These are phyloP conservation scores for Perognathus longimembris DNA, from an alignment of 2,113 vertebrate genomes.

Conservation along the genomic window DNA sequence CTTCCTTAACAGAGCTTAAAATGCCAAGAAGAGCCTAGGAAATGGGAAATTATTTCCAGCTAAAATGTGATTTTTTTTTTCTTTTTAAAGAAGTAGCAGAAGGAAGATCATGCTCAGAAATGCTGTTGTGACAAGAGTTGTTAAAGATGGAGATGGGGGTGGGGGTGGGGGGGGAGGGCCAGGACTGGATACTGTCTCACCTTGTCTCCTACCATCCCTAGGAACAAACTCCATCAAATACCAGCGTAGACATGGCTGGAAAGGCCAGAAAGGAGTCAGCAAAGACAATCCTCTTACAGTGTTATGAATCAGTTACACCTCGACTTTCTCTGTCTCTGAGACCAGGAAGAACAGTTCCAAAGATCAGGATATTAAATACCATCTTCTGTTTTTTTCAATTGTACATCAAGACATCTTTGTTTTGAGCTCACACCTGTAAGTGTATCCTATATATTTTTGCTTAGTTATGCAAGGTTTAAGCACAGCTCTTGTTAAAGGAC, in stretches of 20 bases:
- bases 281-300: background rate
- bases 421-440: background rate
- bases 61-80: slow-evolving; percentile 40
- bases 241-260: background rate
- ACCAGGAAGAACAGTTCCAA: background rate
- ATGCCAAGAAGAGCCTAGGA: slow-evolving; percentile 60
- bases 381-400: background rate
- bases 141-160: background rate
- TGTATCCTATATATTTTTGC: background rate
- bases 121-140: rapidly evolving
- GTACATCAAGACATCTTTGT: background rate
- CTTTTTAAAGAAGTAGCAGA: background rate
- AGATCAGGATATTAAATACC: background rate
- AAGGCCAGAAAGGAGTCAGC: no score
- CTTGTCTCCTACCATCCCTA: no score
- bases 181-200: no score
- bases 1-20: slow-evolving; percentile 68
- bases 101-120: background rate
- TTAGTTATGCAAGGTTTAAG: background rate
- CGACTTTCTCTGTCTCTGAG: background rate
- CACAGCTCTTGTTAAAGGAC: background rate
- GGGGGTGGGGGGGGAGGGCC: no score
- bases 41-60: slow-evolving; percentile 52
- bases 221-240: background rate
- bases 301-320: background rate